These are phyloP conservation scores for Actinopyga echinites DNA, from an alignment of 53 echinoderm and acorn worm species.

Conservation along the genomic window DNA sequence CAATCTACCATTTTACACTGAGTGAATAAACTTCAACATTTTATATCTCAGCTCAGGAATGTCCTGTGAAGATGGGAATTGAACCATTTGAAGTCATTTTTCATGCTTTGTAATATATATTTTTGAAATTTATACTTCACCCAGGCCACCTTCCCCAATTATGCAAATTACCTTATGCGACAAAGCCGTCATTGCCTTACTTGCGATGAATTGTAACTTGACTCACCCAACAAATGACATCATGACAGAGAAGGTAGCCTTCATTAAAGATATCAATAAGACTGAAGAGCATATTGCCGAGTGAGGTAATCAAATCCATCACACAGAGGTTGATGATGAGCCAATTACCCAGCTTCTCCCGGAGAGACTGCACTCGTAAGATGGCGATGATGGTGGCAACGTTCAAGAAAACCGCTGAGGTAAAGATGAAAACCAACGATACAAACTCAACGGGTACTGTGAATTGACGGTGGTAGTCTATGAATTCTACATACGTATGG, in stretches of 20 bases:
- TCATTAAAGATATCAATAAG: conserved; percentile 10
- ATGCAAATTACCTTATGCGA: too few relatives aligned
- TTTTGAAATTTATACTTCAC: too few relatives aligned
- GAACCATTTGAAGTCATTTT: too few relatives aligned
- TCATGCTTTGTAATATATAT: too few relatives aligned
- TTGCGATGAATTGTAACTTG: too few relatives aligned
- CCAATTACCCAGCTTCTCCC: not conserved
- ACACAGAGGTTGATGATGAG: conserved; percentile 15
- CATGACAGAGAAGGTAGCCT: not conserved
- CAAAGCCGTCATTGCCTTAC: too few relatives aligned
- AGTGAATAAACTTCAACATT: too few relatives aligned
- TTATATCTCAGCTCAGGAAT: too few relatives aligned
- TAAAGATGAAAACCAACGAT: not conserved
- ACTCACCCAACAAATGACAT: conserved; percentile 2
- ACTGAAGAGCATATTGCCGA: conserved; percentile 28
- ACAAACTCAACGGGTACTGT: not conserved
- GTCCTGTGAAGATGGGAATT: too few relatives aligned
- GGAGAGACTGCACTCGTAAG: not conserved
- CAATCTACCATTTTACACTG: too few relatives aligned
- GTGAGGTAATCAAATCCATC: conserved; percentile 6
- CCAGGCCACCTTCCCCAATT: too few relatives aligned
- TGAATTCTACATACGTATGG: not conserved
- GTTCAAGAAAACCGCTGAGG: not conserved
- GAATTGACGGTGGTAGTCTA: not conserved
- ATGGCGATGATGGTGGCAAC: not conserved